Evolutionary conservation across 37 sponge, comb jelly and placozoan species (phyloP).

Genomic region (Beroe forskalii): DNA sequence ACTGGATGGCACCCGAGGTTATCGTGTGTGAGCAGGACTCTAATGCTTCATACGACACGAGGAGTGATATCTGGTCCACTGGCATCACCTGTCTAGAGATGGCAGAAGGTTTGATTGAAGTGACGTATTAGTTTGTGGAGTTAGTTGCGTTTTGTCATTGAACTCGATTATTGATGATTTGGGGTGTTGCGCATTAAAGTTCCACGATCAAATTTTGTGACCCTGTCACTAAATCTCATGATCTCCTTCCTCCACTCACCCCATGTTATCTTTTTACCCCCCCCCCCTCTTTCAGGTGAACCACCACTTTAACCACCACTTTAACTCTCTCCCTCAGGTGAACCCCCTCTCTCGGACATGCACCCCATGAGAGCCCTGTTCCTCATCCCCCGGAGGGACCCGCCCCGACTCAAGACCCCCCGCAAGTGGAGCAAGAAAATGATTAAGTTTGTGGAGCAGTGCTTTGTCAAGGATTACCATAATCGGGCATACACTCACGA

Average conservation of each 20-base stretch:
- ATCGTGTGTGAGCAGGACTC: constrained; percentile 98
- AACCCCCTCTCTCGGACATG: constrained; percentile 84
- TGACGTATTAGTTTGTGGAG: too few species aligned
- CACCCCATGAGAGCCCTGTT: constrained; percentile 98
- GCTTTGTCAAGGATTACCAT: constrained; percentile 82
- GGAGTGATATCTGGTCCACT: constrained; percentile 98
- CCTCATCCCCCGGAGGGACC: constrained; percentile 90
- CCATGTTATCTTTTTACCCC: too few species aligned
- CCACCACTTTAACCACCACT: not conserved
- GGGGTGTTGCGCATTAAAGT: too few species aligned
- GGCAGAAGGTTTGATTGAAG: constrained; percentile 94
- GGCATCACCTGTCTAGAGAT: constrained; percentile 96
- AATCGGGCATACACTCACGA: constrained; percentile 87
- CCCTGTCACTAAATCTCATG: too few species aligned
- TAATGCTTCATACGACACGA: constrained; percentile 83
- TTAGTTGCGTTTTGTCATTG: too few species aligned
- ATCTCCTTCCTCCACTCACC: too few species aligned
- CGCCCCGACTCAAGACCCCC: constrained; percentile 84
- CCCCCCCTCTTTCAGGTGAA: too few species aligned
- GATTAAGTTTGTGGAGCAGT: constrained; percentile 79
- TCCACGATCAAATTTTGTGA: too few species aligned
- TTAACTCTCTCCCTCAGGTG: not conserved
- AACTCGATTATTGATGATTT: too few species aligned
- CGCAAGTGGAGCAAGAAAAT: constrained; percentile 86
- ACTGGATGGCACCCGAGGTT: constrained; percentile 99